Conservation (phyloP, 2,113 vertebrate species). For the Alouatta palliata region DNA sequence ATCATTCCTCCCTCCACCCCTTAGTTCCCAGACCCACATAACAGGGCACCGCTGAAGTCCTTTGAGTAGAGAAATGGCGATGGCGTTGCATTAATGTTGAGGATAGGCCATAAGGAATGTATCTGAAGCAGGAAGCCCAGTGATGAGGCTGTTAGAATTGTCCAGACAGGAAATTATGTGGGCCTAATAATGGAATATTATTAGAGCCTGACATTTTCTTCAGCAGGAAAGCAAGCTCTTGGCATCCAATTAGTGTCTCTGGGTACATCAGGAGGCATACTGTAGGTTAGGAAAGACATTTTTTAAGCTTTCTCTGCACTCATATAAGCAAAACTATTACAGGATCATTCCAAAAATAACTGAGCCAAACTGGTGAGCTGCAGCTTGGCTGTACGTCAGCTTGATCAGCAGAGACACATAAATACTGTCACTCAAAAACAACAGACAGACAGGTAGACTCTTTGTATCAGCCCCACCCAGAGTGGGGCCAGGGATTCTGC, state of each 20-base stretch:
- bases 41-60: not conserved
- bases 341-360: constrained; percentile 54
- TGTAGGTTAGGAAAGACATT: constrained; percentile 21
- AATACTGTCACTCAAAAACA: not conserved
- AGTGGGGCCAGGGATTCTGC: not conserved
- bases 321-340: not conserved
- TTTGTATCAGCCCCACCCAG: not conserved
- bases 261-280: not conserved
- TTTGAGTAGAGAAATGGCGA: not conserved
- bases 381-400: not conserved
- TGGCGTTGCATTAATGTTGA: not conserved
- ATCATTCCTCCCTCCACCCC: accelerated
- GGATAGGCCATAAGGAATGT: not conserved
- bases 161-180: constrained; percentile 44
- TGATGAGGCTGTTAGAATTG: not conserved
- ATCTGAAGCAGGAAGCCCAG: not conserved
- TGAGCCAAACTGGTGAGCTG: not conserved
- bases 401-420: not conserved
- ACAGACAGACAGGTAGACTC: not conserved
- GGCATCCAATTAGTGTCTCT: constrained; percentile 50
- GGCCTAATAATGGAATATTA: constrained; percentile 31
- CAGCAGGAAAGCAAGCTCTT: constrained; percentile 28
- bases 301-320: not conserved
- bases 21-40: too few species aligned
- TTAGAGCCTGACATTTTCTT: constrained; percentile 54